Percentiles rank a stretch among this genome's conserved stretches.
Conservation (phyloP, 2,888 invertebrate species). For the Chirona hameri region DNA sequence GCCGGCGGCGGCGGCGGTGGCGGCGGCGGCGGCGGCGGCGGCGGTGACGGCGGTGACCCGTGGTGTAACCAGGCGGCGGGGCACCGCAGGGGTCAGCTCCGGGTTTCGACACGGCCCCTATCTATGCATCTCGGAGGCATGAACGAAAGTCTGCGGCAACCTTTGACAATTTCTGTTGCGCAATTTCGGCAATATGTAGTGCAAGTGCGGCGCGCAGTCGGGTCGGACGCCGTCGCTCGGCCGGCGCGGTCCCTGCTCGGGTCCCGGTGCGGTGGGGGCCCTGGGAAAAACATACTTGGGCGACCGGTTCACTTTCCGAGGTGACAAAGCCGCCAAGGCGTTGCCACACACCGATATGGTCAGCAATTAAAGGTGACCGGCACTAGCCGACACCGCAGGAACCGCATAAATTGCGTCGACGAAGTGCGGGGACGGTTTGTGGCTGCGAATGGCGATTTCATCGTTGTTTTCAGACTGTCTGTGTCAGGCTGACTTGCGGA, state of each 20-base stretch:
- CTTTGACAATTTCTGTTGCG: slow-evolving; percentile 3
- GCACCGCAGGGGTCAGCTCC: neutral
- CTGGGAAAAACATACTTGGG: neutral
- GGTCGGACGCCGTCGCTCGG: neutral
- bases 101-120: neutral
- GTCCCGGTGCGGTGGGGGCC: neutral
- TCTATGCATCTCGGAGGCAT: slow-evolving; percentile 12
- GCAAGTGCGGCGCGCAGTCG: neutral
- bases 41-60: neutral
- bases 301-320: neutral
- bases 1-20: neutral
- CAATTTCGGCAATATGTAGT: slow-evolving; percentile 26
- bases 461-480: neutral
- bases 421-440: neutral
- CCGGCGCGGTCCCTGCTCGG: neutral
- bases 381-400: neutral
- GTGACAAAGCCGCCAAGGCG: neutral
- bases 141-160: neutral
- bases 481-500: neutral
- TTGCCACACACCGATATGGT: neutral
- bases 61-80: neutral
- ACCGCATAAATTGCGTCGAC: neutral
- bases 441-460: neutral
- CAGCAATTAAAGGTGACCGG: neutral
- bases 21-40: neutral